Percentiles rank a stretch among this genome's conserved stretches.
Evolutionary conservation across 1,140 invertebrate species (phyloP).

Genomic region (Magallana ariakensis): DNA sequence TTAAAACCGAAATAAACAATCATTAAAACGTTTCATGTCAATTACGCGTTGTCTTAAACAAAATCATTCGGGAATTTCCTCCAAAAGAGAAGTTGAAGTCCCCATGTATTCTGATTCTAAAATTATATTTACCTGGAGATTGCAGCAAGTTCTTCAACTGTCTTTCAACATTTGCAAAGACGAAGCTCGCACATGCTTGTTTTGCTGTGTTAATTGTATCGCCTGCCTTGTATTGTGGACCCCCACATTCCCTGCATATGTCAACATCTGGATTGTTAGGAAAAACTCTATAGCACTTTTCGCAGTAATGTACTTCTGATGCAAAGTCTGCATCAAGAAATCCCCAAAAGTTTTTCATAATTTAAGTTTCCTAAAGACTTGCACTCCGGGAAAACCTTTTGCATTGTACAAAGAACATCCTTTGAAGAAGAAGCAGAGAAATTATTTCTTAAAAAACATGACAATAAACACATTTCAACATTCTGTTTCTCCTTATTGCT

Average conservation of each 20-base stretch:
- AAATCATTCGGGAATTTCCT: too few species aligned
- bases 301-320: constrained; percentile 4
- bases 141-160: constrained; percentile 1
- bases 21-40: too few species aligned
- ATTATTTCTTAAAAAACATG: not conserved
- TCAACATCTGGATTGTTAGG: not conserved
- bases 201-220: not conserved
- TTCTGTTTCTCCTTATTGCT: not conserved
- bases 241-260: not conserved
- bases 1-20: too few species aligned
- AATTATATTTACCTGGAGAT: constrained; percentile 11
- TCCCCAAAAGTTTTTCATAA: constrained; percentile 4
- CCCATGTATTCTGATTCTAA: too few species aligned
- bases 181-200: not conserved
- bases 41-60: too few species aligned
- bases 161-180: not conserved
- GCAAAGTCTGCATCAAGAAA: not conserved
- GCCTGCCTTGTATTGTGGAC: not conserved
- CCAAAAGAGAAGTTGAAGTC: too few species aligned
- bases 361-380: not conserved
- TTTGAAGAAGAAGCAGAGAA: not conserved
- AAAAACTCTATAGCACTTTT: not conserved
- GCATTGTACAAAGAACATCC: not conserved
- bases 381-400: not conserved
- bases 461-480: not conserved